Conservation (phyloP, 2,113 vertebrate species). For the Gulo gulo region DNA sequence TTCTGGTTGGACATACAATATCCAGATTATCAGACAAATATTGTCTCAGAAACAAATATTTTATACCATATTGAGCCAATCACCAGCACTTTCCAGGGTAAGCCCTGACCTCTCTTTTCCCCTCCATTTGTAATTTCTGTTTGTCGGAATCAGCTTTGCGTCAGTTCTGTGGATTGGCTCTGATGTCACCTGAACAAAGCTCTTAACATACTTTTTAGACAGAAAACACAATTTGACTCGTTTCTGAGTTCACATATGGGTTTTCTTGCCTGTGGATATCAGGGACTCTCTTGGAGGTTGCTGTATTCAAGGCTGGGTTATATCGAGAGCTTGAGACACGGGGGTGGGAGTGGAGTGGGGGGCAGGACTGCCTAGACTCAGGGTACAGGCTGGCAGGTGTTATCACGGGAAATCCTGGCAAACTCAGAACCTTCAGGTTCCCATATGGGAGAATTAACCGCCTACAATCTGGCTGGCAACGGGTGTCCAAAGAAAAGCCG, state of each 20-base stretch:
- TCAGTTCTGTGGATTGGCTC: neutral
- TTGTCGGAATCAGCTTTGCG: neutral
- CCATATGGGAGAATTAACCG: neutral
- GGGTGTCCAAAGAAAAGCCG: neutral
- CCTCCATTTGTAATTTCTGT: neutral
- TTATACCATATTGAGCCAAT: neutral
- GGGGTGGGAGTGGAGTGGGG: accelerated
- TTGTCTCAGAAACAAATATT: slow-evolving; percentile 2
- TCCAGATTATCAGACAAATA: neutral
- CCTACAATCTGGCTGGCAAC: neutral
- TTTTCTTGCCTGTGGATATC: neutral
- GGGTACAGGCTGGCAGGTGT: neutral
- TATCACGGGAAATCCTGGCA: neutral
- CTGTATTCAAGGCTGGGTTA: neutral
- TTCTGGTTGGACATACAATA: neutral
- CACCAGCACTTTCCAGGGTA: neutral
- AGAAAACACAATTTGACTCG: neutral
- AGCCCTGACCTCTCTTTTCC: neutral
- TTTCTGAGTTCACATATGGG: neutral
- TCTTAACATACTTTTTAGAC: slow-evolving; percentile 2
- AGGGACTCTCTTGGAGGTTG: neutral
- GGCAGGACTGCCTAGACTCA: neutral
- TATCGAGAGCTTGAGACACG: neutral
- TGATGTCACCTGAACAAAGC: neutral
- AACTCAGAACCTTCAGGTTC: neutral